Base-by-base conservation (phyloP, 2,888 invertebrate species). In the Pyrgus malvae region DNA sequence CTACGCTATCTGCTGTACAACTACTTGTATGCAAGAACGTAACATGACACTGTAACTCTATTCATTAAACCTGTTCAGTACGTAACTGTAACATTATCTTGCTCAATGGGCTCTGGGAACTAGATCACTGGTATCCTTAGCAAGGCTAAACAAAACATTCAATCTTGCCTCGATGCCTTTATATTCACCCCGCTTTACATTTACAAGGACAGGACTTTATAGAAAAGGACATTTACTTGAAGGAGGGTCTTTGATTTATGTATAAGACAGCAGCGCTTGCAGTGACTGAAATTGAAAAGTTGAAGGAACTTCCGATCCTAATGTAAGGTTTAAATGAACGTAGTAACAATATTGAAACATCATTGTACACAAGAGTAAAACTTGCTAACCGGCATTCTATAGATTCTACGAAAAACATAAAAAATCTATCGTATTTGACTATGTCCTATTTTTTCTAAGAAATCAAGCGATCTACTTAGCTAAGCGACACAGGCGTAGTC, bases 141-240 rank as follows among this genome's bases (percentile, higher is more conserved):
- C 33, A 33, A 42, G 35, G 42, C 19, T 12, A 51, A 45, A 51
- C 50, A 51, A 51, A 44, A 51, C 50, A 44, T 51, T 51, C 44
- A 51, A 51, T 51, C 50, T 51, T 19, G 27, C 37, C 50, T 44
- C 50, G 44, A 51, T 51, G 44, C 9, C 44, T 14, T 51, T 51
- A 44, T 37, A 14, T 44, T 12, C 44, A 44, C 37, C 44, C 50
- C 35, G 17, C 35, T 37, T 37, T 38, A 48, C 14, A 48, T 38
- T 48, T 42, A 50, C 50, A 42, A 50, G 50, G 42, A 50, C 50
- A 29, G 40, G 49, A 6, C 21, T 50, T 21, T 41, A 17, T 33
- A 25, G n/a, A 27, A 12, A 35, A 35, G 17, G 17, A 37, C 2
- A 9, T 35, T 16, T 37, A 9, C 35, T 17, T 17, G 16, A 17